Evolutionary conservation across 2,888 invertebrate species (phyloP).

Genomic region (Arrhopalites spinosus): DNA sequence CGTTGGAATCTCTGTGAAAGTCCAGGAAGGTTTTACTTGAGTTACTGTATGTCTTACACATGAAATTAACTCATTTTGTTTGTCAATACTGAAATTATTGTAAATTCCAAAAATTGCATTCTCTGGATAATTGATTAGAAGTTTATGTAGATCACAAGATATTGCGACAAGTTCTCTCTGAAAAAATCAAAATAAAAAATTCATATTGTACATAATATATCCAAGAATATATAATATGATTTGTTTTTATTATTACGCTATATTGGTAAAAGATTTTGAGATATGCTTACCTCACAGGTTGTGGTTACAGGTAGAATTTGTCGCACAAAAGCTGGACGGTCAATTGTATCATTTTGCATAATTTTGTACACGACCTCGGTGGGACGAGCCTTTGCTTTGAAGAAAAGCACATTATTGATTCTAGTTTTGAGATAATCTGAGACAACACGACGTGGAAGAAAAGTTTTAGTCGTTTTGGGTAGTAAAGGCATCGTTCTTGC

Average conservation of each 20-base stretch:
- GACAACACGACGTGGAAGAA: not conserved
- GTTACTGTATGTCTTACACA: not conserved
- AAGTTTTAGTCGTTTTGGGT: not conserved
- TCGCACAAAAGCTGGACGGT: not conserved
- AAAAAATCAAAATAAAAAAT: not conserved
- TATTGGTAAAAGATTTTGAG: not conserved
- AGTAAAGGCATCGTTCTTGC: conserved; percentile 19
- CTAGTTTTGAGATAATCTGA: not conserved
- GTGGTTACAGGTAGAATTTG: conserved; percentile 7
- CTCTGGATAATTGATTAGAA: not conserved
- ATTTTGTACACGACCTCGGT: conserved; percentile 6
- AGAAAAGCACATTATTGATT: not conserved
- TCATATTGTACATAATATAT: no score
- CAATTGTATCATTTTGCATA: conserved; percentile 10
- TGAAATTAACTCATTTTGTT: conserved; percentile 1
- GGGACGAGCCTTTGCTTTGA: conserved; percentile 14
- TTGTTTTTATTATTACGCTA: not conserved
- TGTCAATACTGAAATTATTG: not conserved
- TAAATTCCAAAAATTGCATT: not conserved
- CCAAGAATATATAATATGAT: no score
- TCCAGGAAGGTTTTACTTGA: not conserved
- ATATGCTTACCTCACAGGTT: conserved; percentile 12
- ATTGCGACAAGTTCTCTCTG: not conserved
- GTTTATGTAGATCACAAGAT: not conserved
- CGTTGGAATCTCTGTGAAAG: not conserved